Evolutionary conservation across 2,888 invertebrate genomes (phyloP).

Genomic region (Ectropis crepuscularia): DNA sequence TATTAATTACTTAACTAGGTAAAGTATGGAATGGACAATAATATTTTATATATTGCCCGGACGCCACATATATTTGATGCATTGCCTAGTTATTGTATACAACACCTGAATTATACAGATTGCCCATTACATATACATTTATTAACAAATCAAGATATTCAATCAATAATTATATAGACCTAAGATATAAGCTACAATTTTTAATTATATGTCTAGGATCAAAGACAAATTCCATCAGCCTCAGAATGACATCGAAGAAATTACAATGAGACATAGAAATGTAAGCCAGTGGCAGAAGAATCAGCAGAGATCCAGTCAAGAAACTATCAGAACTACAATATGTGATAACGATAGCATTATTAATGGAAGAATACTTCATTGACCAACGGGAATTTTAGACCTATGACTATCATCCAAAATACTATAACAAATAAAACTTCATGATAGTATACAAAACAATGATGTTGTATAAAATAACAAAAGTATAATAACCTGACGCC

Average conservation of each 20-base stretch:
- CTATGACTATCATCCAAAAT: neutral
- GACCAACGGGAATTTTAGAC: neutral
- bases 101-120: no score
- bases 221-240: slow-evolving; percentile 54
- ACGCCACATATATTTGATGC: no score
- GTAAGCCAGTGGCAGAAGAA: slow-evolving; percentile 47
- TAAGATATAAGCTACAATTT: slow-evolving; percentile 4
- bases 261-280: slow-evolving; percentile 43
- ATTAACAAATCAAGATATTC: no score
- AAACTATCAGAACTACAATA: slow-evolving; percentile 58
- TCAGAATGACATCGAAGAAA: slow-evolving; percentile 44
- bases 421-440: neutral
- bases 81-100: no score
- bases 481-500: no score
- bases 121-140: no score
- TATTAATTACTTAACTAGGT: no score
- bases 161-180: neutral
- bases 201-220: slow-evolving; percentile 59
- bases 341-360: slow-evolving; percentile 46
- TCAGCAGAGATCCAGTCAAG: slow-evolving; percentile 57
- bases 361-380: slow-evolving; percentile 17
- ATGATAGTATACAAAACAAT: neutral
- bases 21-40: no score
- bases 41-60: no score
- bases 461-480: no score